Evolutionary conservation across 2,797 vertebrate species (phyloP).

Genomic region (Ctenopoma multispine): DNA sequence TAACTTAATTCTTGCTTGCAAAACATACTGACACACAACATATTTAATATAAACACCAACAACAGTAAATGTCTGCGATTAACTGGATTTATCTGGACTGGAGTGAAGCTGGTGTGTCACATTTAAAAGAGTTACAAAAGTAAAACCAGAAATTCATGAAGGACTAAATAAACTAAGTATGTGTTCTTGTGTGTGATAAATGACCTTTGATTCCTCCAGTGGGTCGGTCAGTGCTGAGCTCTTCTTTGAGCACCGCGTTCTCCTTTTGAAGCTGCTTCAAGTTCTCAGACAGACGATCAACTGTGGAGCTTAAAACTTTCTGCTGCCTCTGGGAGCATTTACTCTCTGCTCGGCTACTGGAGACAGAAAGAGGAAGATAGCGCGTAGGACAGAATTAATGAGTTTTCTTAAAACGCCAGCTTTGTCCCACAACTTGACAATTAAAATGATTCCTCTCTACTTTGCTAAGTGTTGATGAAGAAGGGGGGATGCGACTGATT

Average conservation of each 20-base stretch:
- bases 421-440: not conserved
- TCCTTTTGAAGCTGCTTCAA: slow-evolving; percentile 89
- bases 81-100: too few species aligned
- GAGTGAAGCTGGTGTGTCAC: not conserved
- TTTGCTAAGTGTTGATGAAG: not conserved
- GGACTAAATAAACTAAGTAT: not conserved
- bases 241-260: slow-evolving; percentile 87
- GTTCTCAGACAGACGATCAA: slow-evolving; percentile 87
- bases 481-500: too few species aligned
- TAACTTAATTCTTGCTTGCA: not conserved
- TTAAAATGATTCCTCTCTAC: too few species aligned
- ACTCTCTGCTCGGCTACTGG: slow-evolving; percentile 82
- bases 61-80: not conserved
- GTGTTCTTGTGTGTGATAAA: not conserved
- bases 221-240: slow-evolving; percentile 84
- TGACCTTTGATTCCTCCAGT: slow-evolving; percentile 79
- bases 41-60: not conserved
- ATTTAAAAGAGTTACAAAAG: not conserved
- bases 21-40: not conserved
- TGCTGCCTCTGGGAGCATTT: slow-evolving; percentile 85
- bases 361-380: not conserved
- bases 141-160: not conserved
- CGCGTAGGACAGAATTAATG: not conserved
- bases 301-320: slow-evolving; percentile 84
- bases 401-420: too few species aligned